Evolutionary conservation across 2,113 vertebrate genomes (phyloP).

Genomic region (Chaenogobius annularis): DNA sequence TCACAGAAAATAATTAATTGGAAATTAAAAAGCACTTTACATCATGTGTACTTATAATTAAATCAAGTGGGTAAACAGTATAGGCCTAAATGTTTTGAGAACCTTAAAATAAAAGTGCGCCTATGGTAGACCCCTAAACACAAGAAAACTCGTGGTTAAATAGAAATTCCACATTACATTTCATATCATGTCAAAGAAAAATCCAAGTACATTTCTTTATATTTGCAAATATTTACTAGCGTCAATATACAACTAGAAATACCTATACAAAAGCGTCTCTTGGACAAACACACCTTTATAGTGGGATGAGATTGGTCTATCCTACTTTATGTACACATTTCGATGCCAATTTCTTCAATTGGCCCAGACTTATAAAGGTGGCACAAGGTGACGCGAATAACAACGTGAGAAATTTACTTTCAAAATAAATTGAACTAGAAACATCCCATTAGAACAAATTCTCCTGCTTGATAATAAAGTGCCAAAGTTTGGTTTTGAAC

Average conservation of each 20-base stretch:
- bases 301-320: constrained; percentile 85
- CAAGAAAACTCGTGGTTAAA: constrained; percentile 85
- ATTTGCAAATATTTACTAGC: constrained; percentile 98
- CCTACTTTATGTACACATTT: constrained; percentile 82
- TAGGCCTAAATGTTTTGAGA: constrained; percentile 84
- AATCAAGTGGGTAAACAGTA: constrained; percentile 90
- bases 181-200: constrained; percentile 84
- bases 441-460: constrained; percentile 38
- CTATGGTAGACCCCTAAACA: constrained; percentile 85
- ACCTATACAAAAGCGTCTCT: constrained; percentile 98
- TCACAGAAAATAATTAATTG: constrained; percentile 64
- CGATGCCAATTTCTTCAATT: constrained; percentile 60
- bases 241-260: constrained; percentile 98
- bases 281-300: constrained; percentile 92
- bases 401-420: constrained; percentile 49
- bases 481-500: constrained; percentile 79
- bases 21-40: constrained; percentile 94
- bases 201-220: constrained; percentile 92
- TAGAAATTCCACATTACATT: constrained; percentile 86
- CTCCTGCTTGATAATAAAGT: constrained; percentile 78
- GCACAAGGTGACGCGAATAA: constrained; percentile 47
- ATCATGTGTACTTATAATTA: constrained; percentile 98
- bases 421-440: constrained; percentile 45
- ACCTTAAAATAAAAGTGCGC: constrained; percentile 88
- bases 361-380: constrained; percentile 58